These are phyloP conservation scores for Intellagama lesueurii DNA, from an alignment of 2,797 vertebrate species.

Conservation along the genomic window DNA sequence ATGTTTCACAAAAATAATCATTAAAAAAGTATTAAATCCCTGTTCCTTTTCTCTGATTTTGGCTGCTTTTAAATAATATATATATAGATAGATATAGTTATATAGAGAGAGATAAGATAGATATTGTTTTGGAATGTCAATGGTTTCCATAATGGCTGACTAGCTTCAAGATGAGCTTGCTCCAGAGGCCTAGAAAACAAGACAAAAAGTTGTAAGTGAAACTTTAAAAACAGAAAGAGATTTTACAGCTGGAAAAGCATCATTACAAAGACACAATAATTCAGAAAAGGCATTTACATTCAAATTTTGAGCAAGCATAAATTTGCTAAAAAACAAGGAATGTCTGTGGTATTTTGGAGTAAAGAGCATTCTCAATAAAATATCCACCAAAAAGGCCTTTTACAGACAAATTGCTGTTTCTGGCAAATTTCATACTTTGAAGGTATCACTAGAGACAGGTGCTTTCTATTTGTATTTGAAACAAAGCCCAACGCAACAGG, in stretches of 20 bases:
- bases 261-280: neutral
- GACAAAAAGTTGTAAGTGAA: constrained; percentile 71
- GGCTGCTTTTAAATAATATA: constrained; percentile 78
- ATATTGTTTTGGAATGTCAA: constrained; percentile 96
- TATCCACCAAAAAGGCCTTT: neutral
- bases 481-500: too few species aligned
- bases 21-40: constrained; percentile 87
- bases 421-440: neutral
- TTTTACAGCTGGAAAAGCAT: neutral
- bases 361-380: neutral
- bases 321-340: neutral
- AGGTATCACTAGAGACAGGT: too few species aligned
- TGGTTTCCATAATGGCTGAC: constrained; percentile 90
- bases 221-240: neutral
- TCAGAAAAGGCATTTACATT: neutral
- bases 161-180: constrained; percentile 96
- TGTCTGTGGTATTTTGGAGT: neutral
- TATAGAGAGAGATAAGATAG: constrained; percentile 64
- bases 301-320: neutral
- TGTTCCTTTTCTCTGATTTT: constrained; percentile 87
- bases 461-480: too few species aligned
- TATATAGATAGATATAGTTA: constrained; percentile 70
- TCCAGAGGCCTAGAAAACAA: constrained; percentile 92
- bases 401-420: neutral
- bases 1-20: constrained; percentile 86